phyloP scores from a whole-genome alignment of 53 echinoderm and acorn worm species.

The Paracentrotus lividus region DNA sequence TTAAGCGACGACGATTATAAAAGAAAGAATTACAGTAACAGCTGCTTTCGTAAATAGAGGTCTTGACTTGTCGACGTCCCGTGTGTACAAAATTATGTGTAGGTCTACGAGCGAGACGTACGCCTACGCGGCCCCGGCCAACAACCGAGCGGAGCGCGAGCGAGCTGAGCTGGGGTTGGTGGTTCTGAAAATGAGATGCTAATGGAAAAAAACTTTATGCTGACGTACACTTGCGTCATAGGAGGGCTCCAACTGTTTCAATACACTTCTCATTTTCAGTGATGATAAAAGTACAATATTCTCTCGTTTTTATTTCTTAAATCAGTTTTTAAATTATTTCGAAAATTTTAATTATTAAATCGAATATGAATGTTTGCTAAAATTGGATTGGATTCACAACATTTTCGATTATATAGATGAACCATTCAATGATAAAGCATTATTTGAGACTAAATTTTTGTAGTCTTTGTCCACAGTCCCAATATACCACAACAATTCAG shows the following conservation, averaged over 20 bases:
- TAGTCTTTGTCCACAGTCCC: slow-evolving; percentile 24
- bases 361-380: not conserved
- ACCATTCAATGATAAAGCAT: not conserved
- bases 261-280: not conserved
- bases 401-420: not conserved
- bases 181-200: slow-evolving; percentile 23
- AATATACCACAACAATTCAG: not conserved
- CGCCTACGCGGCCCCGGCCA: no score
- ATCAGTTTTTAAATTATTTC: not conserved
- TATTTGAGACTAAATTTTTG: not conserved
- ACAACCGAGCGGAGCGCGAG: not conserved
- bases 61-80: no score
- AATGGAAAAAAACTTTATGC: not conserved
- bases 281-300: not conserved
- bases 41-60: slow-evolving; percentile 31
- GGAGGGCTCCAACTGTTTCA: not conserved
- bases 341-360: no score
- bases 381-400: not conserved
- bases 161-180: not conserved
- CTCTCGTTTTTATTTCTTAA: not conserved
- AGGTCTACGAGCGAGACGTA: no score
- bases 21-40: slow-evolving; percentile 42
- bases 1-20: slow-evolving; percentile 9
- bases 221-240: slow-evolving; percentile 49
- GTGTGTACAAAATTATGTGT: slow-evolving; percentile 5